These are phyloP conservation scores for Hypena proboscidalis DNA, from an alignment of 2,888 invertebrate species.

Conservation along the genomic window DNA sequence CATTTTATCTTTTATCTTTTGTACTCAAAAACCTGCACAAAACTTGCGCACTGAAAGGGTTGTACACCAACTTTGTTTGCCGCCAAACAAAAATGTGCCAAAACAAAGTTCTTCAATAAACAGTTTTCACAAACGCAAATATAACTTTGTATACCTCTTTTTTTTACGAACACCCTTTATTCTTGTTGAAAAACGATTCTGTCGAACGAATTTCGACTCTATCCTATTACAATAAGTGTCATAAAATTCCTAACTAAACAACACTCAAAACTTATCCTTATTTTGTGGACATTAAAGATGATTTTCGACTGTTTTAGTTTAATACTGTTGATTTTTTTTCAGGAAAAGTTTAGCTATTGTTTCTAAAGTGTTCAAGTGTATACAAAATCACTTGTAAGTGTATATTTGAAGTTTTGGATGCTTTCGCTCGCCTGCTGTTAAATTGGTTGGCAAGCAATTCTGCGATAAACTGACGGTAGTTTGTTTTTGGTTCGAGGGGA, in stretches of 20 bases:
- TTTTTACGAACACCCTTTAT: conserved; percentile 33
- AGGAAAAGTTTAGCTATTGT: conserved; percentile 35
- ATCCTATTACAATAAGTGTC: conserved; percentile 26
- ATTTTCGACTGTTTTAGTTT: not conserved
- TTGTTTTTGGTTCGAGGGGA: conserved; percentile 8
- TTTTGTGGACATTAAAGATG: fast-evolving
- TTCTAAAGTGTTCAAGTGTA: conserved; percentile 31
- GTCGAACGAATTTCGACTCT: conserved; percentile 36
- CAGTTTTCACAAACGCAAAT: conserved; percentile 29
- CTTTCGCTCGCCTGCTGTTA: conserved; percentile 34
- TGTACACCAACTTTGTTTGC: conserved; percentile 25
- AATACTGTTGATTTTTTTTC: conserved; percentile 31
- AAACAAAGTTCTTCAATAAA: conserved; percentile 21
- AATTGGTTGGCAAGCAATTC: conserved; percentile 35
- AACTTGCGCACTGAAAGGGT: conserved; percentile 41
- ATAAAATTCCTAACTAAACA: not conserved
- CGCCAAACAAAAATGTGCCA: conserved; percentile 10
- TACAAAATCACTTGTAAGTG: conserved; percentile 40
- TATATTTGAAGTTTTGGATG: conserved; percentile 43
- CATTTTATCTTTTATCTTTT: conserved; percentile 22
- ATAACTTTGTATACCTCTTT: conserved; percentile 30
- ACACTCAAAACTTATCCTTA: conserved; percentile 4
- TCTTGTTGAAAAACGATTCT: conserved; percentile 32
- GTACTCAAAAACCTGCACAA: conserved; percentile 39
- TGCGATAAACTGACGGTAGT: conserved; percentile 2